Evolutionary conservation across 1,140 invertebrate genomes (phyloP).

Genomic region (Sycobia sp.): DNA sequence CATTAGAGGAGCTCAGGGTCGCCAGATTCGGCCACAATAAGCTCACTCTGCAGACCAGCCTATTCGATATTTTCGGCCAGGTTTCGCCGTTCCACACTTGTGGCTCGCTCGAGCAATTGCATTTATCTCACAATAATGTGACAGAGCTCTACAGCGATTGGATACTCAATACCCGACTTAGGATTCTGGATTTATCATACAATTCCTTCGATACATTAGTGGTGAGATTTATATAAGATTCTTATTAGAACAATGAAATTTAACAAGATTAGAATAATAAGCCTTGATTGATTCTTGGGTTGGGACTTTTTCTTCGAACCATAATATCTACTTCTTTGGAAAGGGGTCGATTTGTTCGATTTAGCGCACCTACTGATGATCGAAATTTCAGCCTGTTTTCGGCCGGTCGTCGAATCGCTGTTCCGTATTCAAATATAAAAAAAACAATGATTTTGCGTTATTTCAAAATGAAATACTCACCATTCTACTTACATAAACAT

Average conservation of each 20-base stretch:
- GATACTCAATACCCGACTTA: neutral
- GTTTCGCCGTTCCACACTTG: conserved; percentile 19
- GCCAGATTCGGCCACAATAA: conserved; percentile 12
- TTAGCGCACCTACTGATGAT: too few relatives aligned
- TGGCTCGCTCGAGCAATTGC: conserved; percentile 6
- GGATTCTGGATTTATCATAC: conserved; percentile 8
- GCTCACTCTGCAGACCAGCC: neutral
- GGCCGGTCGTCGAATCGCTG: too few relatives aligned
- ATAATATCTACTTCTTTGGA: neutral
- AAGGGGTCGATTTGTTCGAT: too few relatives aligned
- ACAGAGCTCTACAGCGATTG: conserved; percentile 20
- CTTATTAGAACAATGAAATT: too few relatives aligned
- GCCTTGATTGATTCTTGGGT: too few relatives aligned
- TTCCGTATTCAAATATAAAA: too few relatives aligned
- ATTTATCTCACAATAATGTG: conserved; percentile 18
- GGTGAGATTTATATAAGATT: conserved; percentile 12
- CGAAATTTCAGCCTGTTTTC: too few relatives aligned
- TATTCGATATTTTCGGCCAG: conserved; percentile 9
- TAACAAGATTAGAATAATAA: too few relatives aligned
- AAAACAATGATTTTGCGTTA: too few relatives aligned
- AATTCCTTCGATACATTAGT: conserved; percentile 7
- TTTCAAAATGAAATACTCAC: too few relatives aligned
- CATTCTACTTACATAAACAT: neutral
- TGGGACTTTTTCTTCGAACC: neutral
- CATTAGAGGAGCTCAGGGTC: neutral